Conservation (phyloP, 1,140 invertebrate species). For the Macrosteles quadrilineatus region DNA sequence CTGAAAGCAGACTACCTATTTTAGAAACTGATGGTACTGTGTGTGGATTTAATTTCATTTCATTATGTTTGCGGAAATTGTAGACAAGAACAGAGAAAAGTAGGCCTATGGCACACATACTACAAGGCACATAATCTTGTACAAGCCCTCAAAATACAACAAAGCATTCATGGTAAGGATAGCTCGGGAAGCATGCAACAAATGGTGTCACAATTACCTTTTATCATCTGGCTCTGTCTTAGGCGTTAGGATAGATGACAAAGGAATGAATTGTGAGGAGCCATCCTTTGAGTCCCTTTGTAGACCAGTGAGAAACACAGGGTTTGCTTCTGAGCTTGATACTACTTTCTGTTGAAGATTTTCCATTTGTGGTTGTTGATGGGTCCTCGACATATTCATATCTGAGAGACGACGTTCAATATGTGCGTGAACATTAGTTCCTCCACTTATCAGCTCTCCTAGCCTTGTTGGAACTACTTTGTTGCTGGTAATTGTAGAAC, state of each 20-base stretch:
- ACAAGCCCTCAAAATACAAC: too few species aligned
- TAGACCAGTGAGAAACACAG: constrained; percentile 9
- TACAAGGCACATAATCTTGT: too few species aligned
- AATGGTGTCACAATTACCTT: constrained; percentile 10
- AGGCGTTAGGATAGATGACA: constrained; percentile 38
- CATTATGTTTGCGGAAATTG: too few species aligned
- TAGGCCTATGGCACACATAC: too few species aligned
- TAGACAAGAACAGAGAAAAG: too few species aligned
- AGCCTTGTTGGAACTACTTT: constrained; percentile 6
- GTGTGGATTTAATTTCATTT: too few species aligned
- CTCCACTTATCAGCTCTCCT: constrained; percentile 14
- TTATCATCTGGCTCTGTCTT: constrained; percentile 37
- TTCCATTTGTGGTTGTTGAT: constrained; percentile 19
- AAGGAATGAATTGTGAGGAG: constrained; percentile 39
- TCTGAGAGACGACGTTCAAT: constrained; percentile 9
- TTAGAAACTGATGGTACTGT: too few species aligned
- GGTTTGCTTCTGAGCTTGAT: constrained; percentile 32
- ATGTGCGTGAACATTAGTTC: constrained; percentile 14
- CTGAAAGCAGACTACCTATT: too few species aligned
- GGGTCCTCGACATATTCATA: background rate
- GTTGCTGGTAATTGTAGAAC: background rate
- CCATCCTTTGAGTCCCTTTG: constrained; percentile 37
- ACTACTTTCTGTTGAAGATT: constrained; percentile 38
- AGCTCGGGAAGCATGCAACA: too few species aligned
- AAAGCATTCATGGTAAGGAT: too few species aligned